Percentiles rank a stretch among this genome's conserved stretches.
phyloP scores from a whole-genome alignment of 2,113 vertebrate species.

The Epinephelus moara region DNA sequence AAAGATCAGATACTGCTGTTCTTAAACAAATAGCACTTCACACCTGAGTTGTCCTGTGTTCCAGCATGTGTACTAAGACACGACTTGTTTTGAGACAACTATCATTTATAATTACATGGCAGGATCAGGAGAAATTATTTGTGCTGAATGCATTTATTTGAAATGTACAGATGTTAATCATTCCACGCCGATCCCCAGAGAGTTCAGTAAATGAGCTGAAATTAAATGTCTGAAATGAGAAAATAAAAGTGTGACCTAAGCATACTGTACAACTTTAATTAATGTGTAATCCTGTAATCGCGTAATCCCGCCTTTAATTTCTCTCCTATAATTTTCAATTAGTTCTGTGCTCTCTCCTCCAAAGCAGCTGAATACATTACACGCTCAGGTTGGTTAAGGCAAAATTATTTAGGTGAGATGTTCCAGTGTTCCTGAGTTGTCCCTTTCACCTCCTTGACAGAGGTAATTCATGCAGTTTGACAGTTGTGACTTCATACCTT shows the following conservation, averaged over 20 bases:
- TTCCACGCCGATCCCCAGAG: background rate
- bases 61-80: background rate
- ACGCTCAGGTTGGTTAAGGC: background rate
- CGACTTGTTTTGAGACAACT: background rate
- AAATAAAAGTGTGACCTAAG: conserved; percentile 40
- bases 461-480: background rate
- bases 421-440: background rate
- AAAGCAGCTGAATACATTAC: conserved; percentile 31
- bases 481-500: background rate
- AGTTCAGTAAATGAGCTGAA: conserved; percentile 20
- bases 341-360: conserved; percentile 22
- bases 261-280: conserved; percentile 54
- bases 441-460: conserved; percentile 14
- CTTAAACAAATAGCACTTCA: no score
- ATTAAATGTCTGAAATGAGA: conserved; percentile 38
- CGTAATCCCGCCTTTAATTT: conserved; percentile 60
- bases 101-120: background rate
- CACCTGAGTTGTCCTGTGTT: background rate
- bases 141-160: background rate
- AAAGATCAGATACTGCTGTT: background rate
- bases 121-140: conserved; percentile 15
- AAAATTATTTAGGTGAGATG: conserved; percentile 21
- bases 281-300: conserved; percentile 62
- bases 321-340: conserved; percentile 57
- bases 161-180: conserved; percentile 38